These are phyloP conservation scores for Cirrhinus mrigala DNA, from an alignment of 2,797 vertebrate species.

Conservation along the genomic window DNA sequence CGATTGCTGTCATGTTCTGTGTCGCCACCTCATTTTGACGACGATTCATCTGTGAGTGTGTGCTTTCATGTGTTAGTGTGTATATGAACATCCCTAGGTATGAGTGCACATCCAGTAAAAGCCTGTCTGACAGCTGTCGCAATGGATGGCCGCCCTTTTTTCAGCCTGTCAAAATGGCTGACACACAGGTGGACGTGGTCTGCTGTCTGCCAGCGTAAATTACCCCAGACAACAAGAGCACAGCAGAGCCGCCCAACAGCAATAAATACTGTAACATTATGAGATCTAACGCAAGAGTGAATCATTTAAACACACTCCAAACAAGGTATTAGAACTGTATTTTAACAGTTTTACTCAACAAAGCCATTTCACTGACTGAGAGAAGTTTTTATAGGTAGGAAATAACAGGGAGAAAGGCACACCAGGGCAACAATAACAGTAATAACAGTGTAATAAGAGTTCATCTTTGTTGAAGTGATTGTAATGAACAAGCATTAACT, in stretches of 20 bases:
- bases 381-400: background rate
- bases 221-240: constrained; percentile 32
- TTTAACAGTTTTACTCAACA: background rate
- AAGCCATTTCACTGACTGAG: background rate
- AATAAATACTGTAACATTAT: background rate
- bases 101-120: constrained; percentile 30
- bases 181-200: constrained; percentile 36
- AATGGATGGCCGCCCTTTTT: background rate
- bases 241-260: background rate
- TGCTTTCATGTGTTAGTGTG: constrained; percentile 21
- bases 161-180: constrained; percentile 38
- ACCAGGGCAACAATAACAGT: too few relatives aligned
- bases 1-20: constrained; percentile 30
- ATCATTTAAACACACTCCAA: background rate
- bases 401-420: too few relatives aligned
- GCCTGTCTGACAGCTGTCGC: constrained; percentile 32
- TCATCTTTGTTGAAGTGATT: background rate
- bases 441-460: background rate
- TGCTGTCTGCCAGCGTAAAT: constrained; percentile 41
- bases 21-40: constrained; percentile 14
- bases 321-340: background rate
- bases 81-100: constrained; percentile 9
- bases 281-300: background rate
- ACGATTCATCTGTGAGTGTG: constrained; percentile 5
- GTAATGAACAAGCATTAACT: background rate